phyloP scores from a whole-genome alignment of 2,888 invertebrate species.

The Perithous albicinctus region DNA sequence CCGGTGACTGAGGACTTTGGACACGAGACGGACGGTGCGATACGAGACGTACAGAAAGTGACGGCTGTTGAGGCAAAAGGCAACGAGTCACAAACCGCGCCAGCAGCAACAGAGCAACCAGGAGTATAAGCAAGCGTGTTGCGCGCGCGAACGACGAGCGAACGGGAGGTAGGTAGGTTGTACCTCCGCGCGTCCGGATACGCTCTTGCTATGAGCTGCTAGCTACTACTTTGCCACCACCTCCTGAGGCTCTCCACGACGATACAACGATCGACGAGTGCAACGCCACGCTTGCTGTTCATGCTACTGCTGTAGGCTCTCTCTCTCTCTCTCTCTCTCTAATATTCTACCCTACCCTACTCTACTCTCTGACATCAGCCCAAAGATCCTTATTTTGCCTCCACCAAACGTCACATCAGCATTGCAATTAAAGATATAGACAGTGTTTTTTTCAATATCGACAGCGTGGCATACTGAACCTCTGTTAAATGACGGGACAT shows the following conservation, averaged over 20 bases:
- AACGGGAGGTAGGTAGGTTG: slow-evolving; percentile 66
- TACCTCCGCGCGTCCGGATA: slow-evolving; percentile 69
- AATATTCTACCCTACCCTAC: slow-evolving; percentile 40
- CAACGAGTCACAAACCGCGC: slow-evolving; percentile 30
- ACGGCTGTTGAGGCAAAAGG: slow-evolving; percentile 45
- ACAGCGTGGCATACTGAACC: slow-evolving; percentile 4
- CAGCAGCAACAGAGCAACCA: slow-evolving; percentile 28
- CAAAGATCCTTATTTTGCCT: slow-evolving; percentile 51
- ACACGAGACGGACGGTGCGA: slow-evolving; percentile 56
- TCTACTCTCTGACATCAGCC: slow-evolving; percentile 16
- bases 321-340: no score
- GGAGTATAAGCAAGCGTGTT: slow-evolving; percentile 57
- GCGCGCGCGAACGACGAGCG: slow-evolving; percentile 65
- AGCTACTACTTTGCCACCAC: slow-evolving; percentile 74
- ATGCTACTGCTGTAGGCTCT: no score
- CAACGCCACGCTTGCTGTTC: slow-evolving; percentile 64
- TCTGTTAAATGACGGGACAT: neutral
- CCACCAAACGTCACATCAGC: slow-evolving; percentile 42
- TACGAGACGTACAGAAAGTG: slow-evolving; percentile 66
- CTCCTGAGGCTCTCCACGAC: slow-evolving; percentile 59
- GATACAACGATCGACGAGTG: slow-evolving; percentile 59
- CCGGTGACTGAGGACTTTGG: slow-evolving; percentile 64
- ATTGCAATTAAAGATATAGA: neutral
- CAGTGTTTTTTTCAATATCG: slow-evolving; percentile 7
- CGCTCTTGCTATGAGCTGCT: slow-evolving; percentile 75